Percentiles rank a stretch among this genome's conserved stretches.
These are phyloP conservation scores for Ptychoptera albimana DNA, from an alignment of 2,888 invertebrate genomes.

Conservation along the genomic window DNA sequence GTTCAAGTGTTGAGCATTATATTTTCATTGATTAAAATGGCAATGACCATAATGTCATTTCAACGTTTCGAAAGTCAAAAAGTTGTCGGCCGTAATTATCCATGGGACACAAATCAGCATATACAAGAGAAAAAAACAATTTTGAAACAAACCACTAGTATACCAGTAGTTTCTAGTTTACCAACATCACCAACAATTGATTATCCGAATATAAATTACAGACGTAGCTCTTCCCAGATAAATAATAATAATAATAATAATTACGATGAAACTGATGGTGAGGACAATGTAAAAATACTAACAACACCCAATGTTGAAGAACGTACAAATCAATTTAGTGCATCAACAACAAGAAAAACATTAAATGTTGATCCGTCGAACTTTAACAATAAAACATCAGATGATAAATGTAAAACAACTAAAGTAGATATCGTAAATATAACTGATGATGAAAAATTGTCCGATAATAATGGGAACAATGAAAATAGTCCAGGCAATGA, in stretches of 20 bases:
- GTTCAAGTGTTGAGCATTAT: conserved; percentile 50
- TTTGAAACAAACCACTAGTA: conserved; percentile 9
- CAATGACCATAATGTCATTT: conserved; percentile 52
- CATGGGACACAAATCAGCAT: conserved; percentile 44
- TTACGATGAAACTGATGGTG: not conserved
- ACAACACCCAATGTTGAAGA: not conserved
- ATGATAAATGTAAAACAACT: conserved; percentile 1
- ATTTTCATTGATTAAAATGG: conserved; percentile 49
- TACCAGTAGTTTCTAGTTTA: conserved; percentile 14
- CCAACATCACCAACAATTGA: conserved; percentile 14
- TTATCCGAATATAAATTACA: conserved; percentile 3
- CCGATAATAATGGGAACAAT: conserved; percentile 6
- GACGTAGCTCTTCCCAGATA: not conserved
- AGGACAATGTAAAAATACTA: not conserved
- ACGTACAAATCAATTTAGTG: too few relatives aligned
- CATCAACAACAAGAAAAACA: conserved; percentile 3
- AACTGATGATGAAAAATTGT: conserved; percentile 11
- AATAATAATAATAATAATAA: not conserved
- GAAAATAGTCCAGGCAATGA: not conserved
- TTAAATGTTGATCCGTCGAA: conserved; percentile 7
- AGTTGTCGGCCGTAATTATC: conserved; percentile 51
- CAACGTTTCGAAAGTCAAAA: conserved; percentile 68
- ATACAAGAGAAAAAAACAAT: conserved; percentile 14
- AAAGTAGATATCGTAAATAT: conserved; percentile 4
- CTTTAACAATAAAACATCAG: conserved; percentile 4